A percentile compares a stretch with the other conserved stretches of the same genome.
These are phyloP conservation scores for Euura lappo DNA, from an alignment of 1,140 invertebrate genomes.

Conservation along the genomic window DNA sequence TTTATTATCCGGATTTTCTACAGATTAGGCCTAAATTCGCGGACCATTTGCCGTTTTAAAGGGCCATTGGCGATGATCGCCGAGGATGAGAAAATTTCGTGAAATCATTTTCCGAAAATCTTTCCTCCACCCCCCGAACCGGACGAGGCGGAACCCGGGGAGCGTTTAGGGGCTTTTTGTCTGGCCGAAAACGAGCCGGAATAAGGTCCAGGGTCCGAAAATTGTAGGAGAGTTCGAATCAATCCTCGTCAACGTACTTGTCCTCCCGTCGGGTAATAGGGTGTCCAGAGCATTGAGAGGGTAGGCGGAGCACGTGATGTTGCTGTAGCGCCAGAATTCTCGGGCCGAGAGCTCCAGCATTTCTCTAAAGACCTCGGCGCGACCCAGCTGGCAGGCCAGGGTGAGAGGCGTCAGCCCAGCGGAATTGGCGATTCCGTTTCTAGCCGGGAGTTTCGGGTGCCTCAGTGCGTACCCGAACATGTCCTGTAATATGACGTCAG, in stretches of 20 bases:
- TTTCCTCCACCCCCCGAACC: no score
- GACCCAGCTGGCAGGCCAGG: conserved; percentile 92
- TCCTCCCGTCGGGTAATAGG: conserved; percentile 89
- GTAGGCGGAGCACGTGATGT: conserved; percentile 98
- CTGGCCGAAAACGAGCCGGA: no score
- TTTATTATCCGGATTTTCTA: not conserved
- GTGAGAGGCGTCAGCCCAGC: conserved; percentile 95
- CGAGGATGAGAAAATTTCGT: no score
- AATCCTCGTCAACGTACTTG: conserved; percentile 75
- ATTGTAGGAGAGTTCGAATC: conserved; percentile 42
- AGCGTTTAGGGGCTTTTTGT: no score
- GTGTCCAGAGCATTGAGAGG: conserved; percentile 96
- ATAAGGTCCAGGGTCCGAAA: not conserved
- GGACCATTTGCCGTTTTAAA: not conserved
- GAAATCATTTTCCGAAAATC: no score
- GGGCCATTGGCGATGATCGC: not conserved
- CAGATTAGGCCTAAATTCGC: not conserved
- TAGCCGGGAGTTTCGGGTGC: conserved; percentile 91
- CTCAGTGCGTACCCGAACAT: conserved; percentile 98
- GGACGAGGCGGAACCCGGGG: no score
- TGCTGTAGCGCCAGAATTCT: conserved; percentile 98
- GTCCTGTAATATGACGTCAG: conserved; percentile 68
- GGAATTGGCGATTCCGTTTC: conserved; percentile 85
- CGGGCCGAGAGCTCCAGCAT: conserved; percentile 95
- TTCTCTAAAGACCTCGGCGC: conserved; percentile 95